phyloP scores from a whole-genome alignment of 1,140 invertebrate genomes.

The Ooceraea biroi region DNA sequence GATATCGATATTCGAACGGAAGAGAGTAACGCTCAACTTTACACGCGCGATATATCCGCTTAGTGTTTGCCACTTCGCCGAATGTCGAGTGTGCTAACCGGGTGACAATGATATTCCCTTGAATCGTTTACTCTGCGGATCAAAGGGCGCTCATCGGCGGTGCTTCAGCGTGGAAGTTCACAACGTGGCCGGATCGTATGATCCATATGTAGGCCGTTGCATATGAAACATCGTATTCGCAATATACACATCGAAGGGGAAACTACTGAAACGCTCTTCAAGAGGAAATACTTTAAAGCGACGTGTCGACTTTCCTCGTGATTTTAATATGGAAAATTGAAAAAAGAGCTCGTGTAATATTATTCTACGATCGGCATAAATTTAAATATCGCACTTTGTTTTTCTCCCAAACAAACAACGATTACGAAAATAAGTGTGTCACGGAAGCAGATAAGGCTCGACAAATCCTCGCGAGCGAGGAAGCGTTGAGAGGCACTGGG shows the following conservation, averaged over 20 bases:
- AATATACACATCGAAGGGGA: no score
- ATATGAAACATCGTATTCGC: no score
- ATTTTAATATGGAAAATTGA: no score
- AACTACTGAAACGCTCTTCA: no score
- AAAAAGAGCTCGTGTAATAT: no score
- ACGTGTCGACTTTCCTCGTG: no score
- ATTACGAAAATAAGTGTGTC: neutral
- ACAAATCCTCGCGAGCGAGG: neutral
- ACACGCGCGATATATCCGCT: slow-evolving; percentile 34
- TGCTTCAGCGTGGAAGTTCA: neutral
- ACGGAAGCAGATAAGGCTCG: neutral
- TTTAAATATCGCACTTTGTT: neutral
- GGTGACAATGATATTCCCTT: slow-evolving; percentile 48
- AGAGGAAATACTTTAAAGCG: no score
- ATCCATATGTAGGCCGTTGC: neutral
- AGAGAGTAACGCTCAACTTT: slow-evolving; percentile 16
- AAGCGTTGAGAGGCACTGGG: slow-evolving; percentile 7
- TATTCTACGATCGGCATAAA: no score
- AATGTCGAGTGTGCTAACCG: slow-evolving; percentile 5
- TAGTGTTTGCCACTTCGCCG: slow-evolving; percentile 41
- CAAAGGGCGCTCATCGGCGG: slow-evolving; percentile 17
- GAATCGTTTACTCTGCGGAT: slow-evolving; percentile 25
- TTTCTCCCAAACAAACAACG: neutral
- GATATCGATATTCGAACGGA: no score
- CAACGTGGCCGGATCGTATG: neutral